Evolutionary conservation across 2,888 invertebrate species (phyloP), one percentile per base, ranked within the genome.

Genomic region (Trachelus stipa): DNA sequence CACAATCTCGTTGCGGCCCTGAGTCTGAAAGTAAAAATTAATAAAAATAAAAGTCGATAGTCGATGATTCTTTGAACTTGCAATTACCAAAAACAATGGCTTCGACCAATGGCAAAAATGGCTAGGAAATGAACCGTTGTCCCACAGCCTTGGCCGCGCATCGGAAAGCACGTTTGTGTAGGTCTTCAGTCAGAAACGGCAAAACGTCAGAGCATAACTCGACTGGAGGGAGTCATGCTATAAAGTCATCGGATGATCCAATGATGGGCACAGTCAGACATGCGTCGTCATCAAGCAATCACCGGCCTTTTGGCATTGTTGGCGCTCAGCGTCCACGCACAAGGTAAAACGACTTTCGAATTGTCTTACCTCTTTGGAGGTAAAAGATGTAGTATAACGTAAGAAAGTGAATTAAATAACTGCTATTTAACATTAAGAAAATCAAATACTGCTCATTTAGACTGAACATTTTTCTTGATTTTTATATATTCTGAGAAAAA

Each of bases 261-360:
- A 74, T 77, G 80, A 80, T 79, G 77, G 69, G 75, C 82, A 83
- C 80, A 83, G 83, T 81, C 81, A 84, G 77, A 80, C 83, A 89
- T 88, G 89, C 75, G 77, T 78, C 81, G 83, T 77, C 82, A 86
- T 82, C 85, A 83, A 77, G 76, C 83, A 69, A 83, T 81, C 81
- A 75, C 83, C 81, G 84, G 85, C 78, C 82, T 87, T 74, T 75
- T 86, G 79, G 87, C 87, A 81, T 75, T 85, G 12, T 68, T 87
- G 73, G 79, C 77, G 37, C 23, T 83, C 34, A 73, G 73, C 76
- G 68, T 73, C 34, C 69, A 56, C n/a, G 83, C 85, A 9, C 80
- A 83, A 87, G 87, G 88, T 88, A 85, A 80, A 35, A 11, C 56
- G 73, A 77, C 71, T 74, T 75, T 56, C 23, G 56, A 56, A 56